Percentiles rank a stretch among this genome's conserved stretches.
These are phyloP conservation scores for Chiropotes sagulatus DNA, from an alignment of 2,797 vertebrate species.

Conservation along the genomic window DNA sequence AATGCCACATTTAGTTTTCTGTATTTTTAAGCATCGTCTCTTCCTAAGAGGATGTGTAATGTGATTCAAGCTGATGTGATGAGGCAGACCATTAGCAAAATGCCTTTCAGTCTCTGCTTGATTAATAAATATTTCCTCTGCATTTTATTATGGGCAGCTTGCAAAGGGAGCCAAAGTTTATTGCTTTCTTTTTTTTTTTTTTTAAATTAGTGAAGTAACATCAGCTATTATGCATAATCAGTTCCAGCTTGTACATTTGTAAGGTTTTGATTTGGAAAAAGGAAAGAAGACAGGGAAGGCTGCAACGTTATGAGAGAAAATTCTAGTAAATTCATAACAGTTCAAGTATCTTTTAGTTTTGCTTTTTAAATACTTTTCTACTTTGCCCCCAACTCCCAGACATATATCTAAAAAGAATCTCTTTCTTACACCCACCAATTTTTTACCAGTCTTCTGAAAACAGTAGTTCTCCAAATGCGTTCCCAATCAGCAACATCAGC, in stretches of 20 bases:
- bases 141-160: not conserved
- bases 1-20: not conserved
- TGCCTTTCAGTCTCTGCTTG: not conserved
- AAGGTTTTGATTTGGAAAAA: not conserved
- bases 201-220: not conserved
- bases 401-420: not conserved
- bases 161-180: not conserved
- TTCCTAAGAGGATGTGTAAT: not conserved
- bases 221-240: not conserved
- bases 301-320: not conserved
- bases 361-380: not conserved
- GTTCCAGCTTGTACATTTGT: not conserved
- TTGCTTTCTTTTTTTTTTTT: not conserved
- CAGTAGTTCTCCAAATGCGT: not conserved
- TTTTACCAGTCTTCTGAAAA: not conserved
- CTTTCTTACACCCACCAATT: not conserved
- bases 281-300: not conserved
- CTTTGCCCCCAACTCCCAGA: not conserved
- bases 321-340: not conserved
- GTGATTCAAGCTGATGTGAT: not conserved
- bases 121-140: conserved; percentile 42
- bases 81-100: conserved; percentile 32
- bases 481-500: not conserved
- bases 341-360: not conserved
- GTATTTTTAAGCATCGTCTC: conserved; percentile 32